Evolutionary conservation across 2,797 vertebrate genomes (phyloP).

Genomic region (Petrocephalus schoutedeni): DNA sequence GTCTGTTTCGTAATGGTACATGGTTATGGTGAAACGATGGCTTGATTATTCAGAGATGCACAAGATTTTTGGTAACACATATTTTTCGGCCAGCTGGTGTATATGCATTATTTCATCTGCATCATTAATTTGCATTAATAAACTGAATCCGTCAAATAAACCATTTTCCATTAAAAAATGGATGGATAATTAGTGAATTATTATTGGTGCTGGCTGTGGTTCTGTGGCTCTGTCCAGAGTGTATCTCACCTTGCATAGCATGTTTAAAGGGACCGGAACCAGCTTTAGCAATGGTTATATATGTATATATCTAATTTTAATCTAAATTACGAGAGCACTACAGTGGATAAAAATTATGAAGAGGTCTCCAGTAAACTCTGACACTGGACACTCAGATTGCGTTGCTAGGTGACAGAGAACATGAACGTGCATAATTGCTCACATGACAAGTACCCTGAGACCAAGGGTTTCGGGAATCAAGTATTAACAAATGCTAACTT

Average conservation of each 20-base stretch:
- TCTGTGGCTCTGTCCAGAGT: not conserved
- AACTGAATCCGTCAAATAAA: not conserved
- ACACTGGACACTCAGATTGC: not conserved
- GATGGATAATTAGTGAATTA: not conserved
- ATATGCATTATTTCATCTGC: too few relatives aligned
- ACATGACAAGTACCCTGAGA: constrained; percentile 5
- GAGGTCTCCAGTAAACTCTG: constrained; percentile 6
- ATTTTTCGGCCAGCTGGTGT: not conserved
- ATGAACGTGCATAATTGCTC: not conserved
- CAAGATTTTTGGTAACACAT: not conserved
- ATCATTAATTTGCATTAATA: constrained; percentile 1
- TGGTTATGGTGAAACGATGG: not conserved
- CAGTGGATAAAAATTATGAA: constrained; percentile 13
- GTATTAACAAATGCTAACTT: not conserved
- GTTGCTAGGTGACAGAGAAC: constrained; percentile 19
- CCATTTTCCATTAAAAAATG: not conserved
- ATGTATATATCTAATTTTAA: not conserved
- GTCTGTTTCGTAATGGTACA: not conserved
- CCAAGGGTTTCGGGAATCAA: not conserved
- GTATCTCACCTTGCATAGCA: not conserved
- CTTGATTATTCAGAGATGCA: not conserved
- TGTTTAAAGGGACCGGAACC: not conserved
- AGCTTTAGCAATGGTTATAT: not conserved
- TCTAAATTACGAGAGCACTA: constrained; percentile 6
- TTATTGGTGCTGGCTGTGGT: not conserved